Conservation (phyloP, 2,113 vertebrate species). For the Narcine bancroftii region DNA sequence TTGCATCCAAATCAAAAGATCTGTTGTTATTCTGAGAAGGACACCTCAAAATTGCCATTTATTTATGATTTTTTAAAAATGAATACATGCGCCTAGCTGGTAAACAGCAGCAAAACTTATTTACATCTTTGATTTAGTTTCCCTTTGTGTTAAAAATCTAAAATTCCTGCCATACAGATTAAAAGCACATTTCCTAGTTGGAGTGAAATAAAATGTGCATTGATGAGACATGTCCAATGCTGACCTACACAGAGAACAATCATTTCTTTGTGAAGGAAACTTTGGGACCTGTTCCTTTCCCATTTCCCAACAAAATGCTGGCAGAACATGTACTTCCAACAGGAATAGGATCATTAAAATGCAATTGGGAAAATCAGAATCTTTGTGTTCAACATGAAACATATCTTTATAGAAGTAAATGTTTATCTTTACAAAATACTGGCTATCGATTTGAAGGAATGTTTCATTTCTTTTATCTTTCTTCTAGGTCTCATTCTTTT, state of each 20-base stretch:
- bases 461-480: background rate
- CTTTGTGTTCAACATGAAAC: background rate
- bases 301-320: background rate
- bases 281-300: background rate
- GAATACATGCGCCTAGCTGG: background rate
- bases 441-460: background rate
- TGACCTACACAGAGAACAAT: constrained; percentile 31
- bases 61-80: background rate
- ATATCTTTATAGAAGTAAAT: too few species aligned
- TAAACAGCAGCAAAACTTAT: background rate
- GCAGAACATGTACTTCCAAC: background rate
- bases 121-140: background rate
- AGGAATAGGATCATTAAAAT: constrained; percentile 9
- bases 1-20: background rate
- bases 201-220: background rate
- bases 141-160: background rate
- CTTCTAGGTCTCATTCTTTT: background rate
- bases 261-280: background rate
- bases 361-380: background rate
- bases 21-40: background rate
- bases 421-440: too few species aligned
- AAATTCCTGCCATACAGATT: background rate
- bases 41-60: background rate
- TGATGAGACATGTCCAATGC: background rate
- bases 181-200: background rate